Evolutionary conservation across 2,113 vertebrate genomes (phyloP), one percentile per base, ranked within the genome.

Genomic region (Peromyscus leucopus): DNA sequence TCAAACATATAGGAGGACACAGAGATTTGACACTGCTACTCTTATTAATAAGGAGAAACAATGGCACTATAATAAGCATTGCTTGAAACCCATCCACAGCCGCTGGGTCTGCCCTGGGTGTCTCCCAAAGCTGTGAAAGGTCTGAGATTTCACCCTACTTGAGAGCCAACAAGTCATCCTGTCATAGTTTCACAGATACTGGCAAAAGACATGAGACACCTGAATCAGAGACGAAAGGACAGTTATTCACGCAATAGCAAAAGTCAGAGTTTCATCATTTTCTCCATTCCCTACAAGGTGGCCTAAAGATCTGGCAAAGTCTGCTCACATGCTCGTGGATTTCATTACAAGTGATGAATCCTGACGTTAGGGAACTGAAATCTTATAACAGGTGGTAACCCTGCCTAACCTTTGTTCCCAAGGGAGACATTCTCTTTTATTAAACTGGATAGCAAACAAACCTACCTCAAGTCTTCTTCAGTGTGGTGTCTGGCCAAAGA

Each of bases 361-460:
- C 74, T 92, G 36, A 86, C 24, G 3, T 92, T 46, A 76, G 33
- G 36, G 57, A 96, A 78, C 46, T 39, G 31, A 96, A 48, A 93
- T 91, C 87, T 89, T 57, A 75, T 86, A 91, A 79, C 22, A 83
- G 72, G 13, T 57, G 82, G 55, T 80, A 91, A n/a, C 24, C 39
- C 79, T 72, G n/a, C 28, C n/a, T 78, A 36, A 94, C 22, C 46
- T 88, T 74, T 48, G 33, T 61, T 16, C 76, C 51, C 42, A 31
- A 71, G 65, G 36, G 76, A 95, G 92, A 85, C 2, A 31, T 33
- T 96, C 57, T 46, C n/a, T 84, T 89, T 72, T 31, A 86, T 89
- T 84, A 55, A 17, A 79, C 57, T 72, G 16, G 39, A 51, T 82
- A 90, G 36, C 22, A 90, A 90, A 74, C 39, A 55, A 57, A 61